Conservation (phyloP, 2,888 invertebrate genomes). For the Cataglyphis rosenhaueri region DNA sequence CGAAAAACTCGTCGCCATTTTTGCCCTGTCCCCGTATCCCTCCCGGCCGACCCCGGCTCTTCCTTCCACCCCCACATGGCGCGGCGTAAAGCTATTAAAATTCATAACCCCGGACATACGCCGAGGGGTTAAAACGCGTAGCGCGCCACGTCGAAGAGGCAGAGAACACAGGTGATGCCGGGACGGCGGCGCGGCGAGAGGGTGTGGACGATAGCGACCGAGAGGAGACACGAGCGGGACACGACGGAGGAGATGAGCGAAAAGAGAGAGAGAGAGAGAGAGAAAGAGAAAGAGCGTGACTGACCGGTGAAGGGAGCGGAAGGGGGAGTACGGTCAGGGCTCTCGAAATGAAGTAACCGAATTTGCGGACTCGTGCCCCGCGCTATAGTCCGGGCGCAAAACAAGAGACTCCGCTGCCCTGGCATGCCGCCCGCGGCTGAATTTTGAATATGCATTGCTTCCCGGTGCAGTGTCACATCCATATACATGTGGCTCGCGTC, state of each 20-base stretch:
- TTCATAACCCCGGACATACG: slow-evolving; percentile 85
- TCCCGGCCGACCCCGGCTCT: slow-evolving; percentile 59
- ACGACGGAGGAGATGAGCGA: slow-evolving; percentile 50
- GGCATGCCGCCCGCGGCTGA: slow-evolving; percentile 82
- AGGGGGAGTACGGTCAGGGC: slow-evolving; percentile 67
- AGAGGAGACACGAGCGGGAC: slow-evolving; percentile 41
- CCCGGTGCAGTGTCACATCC: slow-evolving; percentile 77
- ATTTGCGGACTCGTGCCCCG: slow-evolving; percentile 82
- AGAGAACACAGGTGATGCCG: slow-evolving; percentile 50
- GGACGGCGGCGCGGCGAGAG: slow-evolving; percentile 30
- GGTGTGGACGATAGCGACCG: slow-evolving; percentile 54
- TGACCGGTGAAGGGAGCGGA: slow-evolving; percentile 38
- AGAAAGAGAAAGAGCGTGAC: slow-evolving; percentile 35
- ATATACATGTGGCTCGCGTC: slow-evolving; percentile 68
- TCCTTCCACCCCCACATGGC: slow-evolving; percentile 73
- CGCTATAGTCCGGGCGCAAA: slow-evolving; percentile 68
- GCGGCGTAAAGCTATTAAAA: slow-evolving; percentile 85
- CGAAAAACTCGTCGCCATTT: slow-evolving; percentile 84
- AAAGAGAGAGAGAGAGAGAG: slow-evolving; percentile 39
- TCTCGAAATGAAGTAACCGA: slow-evolving; percentile 84
- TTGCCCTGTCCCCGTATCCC: slow-evolving; percentile 69
- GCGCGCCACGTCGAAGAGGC: slow-evolving; percentile 68
- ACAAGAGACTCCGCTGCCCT: slow-evolving; percentile 75
- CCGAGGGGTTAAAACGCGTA: slow-evolving; percentile 82
- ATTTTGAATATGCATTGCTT: slow-evolving; percentile 85